Base-by-base conservation (phyloP, 2,888 invertebrate species). In the Rhabditophanes sp. region DNA sequence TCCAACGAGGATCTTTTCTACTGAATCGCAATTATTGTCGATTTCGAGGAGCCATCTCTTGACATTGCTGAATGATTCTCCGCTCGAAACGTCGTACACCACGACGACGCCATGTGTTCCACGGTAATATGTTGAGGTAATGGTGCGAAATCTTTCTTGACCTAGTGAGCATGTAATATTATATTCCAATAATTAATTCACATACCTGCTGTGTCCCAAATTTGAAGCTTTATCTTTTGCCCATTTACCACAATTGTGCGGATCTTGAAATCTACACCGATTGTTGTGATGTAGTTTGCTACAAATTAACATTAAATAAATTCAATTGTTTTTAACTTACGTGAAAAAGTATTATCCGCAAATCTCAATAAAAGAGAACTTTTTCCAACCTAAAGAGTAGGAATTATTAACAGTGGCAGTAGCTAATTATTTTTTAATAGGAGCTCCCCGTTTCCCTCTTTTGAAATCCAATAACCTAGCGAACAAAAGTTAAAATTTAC, bases 231-330 rank as follows among this genome's bases (percentile, higher is more conserved):
- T 2, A 72, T 68, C 30, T 67, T 60, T 46, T 69, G 68, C 9
- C 69, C 69, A 39, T 67, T 66, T 5, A 72, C 64, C 18, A 48
- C 54, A 24, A 96, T 78, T 46, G 93, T 96, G 66, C 90, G 76
- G 67, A 96, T 96, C 75, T 96, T 96, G 71, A 99, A 96, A 74
- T 96, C 96, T 33, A 96, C 96, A 44, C 96, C 96, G 68, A 96
- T 96, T 29, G 96, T 96, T 39, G 93, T 96, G 66, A 99, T 96
- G 68, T 73, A 74, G 43, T 69, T 72, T 25, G 70, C 73, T 70
- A 52, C 32, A 57, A 49, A 38, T 7, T 20, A 11, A 3, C 20
- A 12, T 30, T 31, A 9, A 6, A 3, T 33, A 16, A 11, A 30
- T 33, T 16, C 9, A 32, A 9, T 16, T 19, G 12, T 15, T 15